Evolutionary conservation across 2,113 vertebrate species (phyloP), one percentile per base, ranked within the genome.

Genomic region (Chaetorhynchus papuensis): DNA sequence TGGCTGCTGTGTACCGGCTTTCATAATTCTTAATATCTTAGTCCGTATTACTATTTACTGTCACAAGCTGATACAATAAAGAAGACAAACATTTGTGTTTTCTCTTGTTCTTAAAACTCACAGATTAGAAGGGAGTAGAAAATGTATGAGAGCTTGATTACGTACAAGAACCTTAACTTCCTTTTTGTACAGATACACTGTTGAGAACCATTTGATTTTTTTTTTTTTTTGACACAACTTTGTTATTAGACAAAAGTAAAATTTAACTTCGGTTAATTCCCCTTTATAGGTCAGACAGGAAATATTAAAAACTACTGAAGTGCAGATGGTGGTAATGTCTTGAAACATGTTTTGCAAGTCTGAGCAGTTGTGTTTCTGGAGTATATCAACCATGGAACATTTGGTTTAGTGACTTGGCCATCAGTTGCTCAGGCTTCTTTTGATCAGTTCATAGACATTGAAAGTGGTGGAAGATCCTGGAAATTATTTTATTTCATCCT

Each of bases 301-400:
- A 85, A 24, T 28, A 26, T 42, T 71, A 71, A 59, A 57, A 50
- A 64, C 35, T n/a, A 2, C 35, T 50, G 39, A 66, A 44, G 26
- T 2, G 0, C 11, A 54, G 28, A 4, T 64, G 33, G 13, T 41
- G 21, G 17, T 49, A 31, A 63, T 45, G 61, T 64, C 41, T 74
- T 52, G 60, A 91, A 87, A 39, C 7, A 3, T 1, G 2, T 65
- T 87, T 49, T 86, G 49, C 28, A 60, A 15, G 65, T 86, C 15
- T 50, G 39, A 31, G 72, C 33, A 47, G 41, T 42, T 79, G 20
- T 0, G 1, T 3, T 45, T 75, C n/a, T 79, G 39, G 47, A 79
- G 28, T 10, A 4, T 50, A 23, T 26, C 1, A 6, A 9, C 31
- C 5, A 2, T 15, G 35, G 65, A 60, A 49, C 1, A 3, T 49